Base-by-base conservation (phyloP, 2,888 invertebrate species). In the Esperia sulphurella region DNA sequence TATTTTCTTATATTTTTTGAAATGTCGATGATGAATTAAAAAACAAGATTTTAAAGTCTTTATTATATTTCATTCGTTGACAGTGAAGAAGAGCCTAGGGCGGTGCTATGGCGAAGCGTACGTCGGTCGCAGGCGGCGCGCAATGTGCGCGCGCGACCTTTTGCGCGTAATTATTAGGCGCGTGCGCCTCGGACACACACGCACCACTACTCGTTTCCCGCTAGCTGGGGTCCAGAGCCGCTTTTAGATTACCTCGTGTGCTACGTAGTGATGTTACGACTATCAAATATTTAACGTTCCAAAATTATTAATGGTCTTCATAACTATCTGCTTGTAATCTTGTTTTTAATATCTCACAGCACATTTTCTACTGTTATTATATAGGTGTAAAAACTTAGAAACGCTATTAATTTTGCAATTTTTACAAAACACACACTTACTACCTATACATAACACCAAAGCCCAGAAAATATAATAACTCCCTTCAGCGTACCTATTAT, bases 111-210 rank as follows among this genome's bases (percentile, higher is more conserved):
- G 21, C 8, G 57, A 51, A 53, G 59, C 50, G 55, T 52, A 55
- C 57, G 59, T 61, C 45, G 54, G 59, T 56, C 64, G 61, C 57
- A 54, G 63, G 65, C 61, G 57, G 65, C 66, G 60, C 72, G 85
- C 87, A 88, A 89, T 88, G 88, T 89, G 88, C 78, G 75, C 81
- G 68, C 72, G 83, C 85, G 88, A 88, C 88, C 88, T 89, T 87
- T 83, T 75, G 61, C 75, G 68, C 64, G 77, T 80, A 87, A 87
- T 87, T 87, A 79, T 77, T 68, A 73, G 75, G 76, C 86, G 82
- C 84, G 87, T 84, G 87, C 80, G 79, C 64, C 64, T 65, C 69
- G 59, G 55, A 58, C 63, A 58, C 57, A 59, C 66, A 67, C 72
- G 68, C 75, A 63, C 53, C 50, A 62, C 63, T 21, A 62, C 35